Conservation (phyloP, 2,797 vertebrate species). For the Oreonectes daqikongensis region DNA sequence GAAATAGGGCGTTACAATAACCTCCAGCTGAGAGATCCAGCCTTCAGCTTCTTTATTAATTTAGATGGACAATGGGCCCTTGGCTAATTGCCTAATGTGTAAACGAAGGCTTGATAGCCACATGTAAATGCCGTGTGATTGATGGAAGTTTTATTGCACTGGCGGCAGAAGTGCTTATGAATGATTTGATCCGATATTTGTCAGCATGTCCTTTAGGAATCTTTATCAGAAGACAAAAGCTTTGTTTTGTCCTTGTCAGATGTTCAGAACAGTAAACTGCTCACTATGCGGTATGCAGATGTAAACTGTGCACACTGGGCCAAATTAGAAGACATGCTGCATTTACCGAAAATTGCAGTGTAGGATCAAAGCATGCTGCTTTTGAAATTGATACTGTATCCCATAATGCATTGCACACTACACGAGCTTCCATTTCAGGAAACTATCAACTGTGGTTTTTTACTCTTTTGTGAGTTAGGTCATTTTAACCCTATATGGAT, state of each 20-base stretch:
- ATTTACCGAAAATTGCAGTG: not conserved
- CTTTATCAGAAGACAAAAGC: conserved; percentile 23
- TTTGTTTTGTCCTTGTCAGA: conserved; percentile 8
- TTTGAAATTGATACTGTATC: not conserved
- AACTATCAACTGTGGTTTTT: not conserved
- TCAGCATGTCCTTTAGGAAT: conserved; percentile 44
- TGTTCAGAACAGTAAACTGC: not conserved
- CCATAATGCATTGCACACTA: not conserved
- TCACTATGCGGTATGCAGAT: not conserved
- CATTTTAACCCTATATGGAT: not conserved
- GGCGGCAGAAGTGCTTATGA: conserved; percentile 15
- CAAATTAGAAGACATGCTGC: not conserved
- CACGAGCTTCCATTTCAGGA: not conserved
- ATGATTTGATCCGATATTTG: conserved; percentile 36
- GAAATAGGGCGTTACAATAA: conserved; percentile 52
- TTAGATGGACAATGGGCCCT: conserved; percentile 47
- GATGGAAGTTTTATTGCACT: conserved; percentile 44
- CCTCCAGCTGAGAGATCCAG: conserved; percentile 50
- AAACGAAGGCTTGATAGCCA: conserved; percentile 50
- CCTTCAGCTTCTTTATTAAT: conserved; percentile 57
- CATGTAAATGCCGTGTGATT: conserved; percentile 51
- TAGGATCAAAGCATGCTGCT: not conserved
- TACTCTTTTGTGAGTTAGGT: not conserved
- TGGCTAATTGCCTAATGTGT: conserved; percentile 60
- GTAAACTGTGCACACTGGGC: not conserved